A percentile compares a stretch with the other conserved stretches of the same genome.
These are phyloP conservation scores for Drosophila grimshawi DNA, from an alignment of 1,140 invertebrate species.

Conservation along the genomic window DNA sequence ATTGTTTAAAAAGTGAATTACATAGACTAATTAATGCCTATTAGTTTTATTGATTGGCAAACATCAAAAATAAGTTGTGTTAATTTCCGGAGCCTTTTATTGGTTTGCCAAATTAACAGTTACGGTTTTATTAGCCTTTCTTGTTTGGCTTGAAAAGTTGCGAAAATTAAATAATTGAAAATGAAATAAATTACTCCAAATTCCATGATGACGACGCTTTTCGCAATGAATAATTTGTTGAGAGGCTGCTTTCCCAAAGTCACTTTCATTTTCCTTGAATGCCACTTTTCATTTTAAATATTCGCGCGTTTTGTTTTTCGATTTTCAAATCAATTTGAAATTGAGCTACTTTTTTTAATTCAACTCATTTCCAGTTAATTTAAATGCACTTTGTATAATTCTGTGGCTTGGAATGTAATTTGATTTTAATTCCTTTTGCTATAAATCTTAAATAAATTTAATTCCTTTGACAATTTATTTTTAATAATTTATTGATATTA, in stretches of 20 bases:
- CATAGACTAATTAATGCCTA: conserved; percentile 15
- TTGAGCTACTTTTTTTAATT: too few species aligned
- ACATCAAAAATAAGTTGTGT: conserved; percentile 5
- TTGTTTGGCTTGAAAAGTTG: not conserved
- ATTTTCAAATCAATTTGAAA: not conserved
- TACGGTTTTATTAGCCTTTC: not conserved
- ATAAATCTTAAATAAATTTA: too few species aligned
- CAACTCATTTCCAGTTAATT: too few species aligned
- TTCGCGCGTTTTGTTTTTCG: not conserved
- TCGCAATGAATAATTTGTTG: conserved; percentile 29
- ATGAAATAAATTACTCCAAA: conserved; percentile 36
- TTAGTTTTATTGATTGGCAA: conserved; percentile 32
- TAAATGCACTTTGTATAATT: too few species aligned
- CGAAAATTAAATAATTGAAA: conserved; percentile 40
- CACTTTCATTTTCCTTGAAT: conserved; percentile 31
- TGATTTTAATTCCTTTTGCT: too few species aligned
- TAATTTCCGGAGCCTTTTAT: not conserved
- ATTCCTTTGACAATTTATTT: too few species aligned
- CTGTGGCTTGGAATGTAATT: too few species aligned
- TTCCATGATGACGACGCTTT: conserved; percentile 18
- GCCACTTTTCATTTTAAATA: not conserved
- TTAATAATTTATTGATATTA: too few species aligned
- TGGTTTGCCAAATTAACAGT: not conserved
- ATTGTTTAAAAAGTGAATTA: conserved; percentile 46
- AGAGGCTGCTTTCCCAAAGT: conserved; percentile 30